Percentiles rank a stretch among this genome's conserved stretches.
Conservation (phyloP, 2,797 vertebrate genomes). For the Platyrinchus mystaceus region DNA sequence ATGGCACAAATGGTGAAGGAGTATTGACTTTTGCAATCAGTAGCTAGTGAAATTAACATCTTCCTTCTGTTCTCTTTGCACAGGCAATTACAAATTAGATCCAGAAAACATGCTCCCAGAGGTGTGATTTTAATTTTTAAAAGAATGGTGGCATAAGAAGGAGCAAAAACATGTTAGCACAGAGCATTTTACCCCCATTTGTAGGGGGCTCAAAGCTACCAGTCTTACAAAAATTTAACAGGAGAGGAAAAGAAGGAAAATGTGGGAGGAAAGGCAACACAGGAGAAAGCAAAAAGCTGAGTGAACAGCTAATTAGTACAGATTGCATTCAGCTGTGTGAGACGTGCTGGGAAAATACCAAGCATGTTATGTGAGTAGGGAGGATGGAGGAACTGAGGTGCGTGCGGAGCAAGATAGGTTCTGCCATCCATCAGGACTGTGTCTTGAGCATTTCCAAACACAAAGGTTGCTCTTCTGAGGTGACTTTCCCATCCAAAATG, state of each 20-base stretch:
- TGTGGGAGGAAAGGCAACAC: neutral
- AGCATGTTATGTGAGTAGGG: rapidly evolving
- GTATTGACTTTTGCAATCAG: neutral
- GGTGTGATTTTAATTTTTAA: neutral
- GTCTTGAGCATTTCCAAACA: neutral
- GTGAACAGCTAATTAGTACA: neutral
- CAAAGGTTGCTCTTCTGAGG: neutral
- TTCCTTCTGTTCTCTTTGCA: neutral
- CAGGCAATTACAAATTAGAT: slow-evolving; percentile 14
- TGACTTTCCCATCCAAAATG: neutral
- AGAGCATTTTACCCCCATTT: neutral
- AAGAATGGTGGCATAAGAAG: neutral
- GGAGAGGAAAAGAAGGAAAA: neutral
- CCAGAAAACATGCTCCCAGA: neutral
- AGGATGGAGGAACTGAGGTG: neutral
- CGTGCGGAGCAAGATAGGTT: neutral
- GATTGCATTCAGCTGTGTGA: neutral
- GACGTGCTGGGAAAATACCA: neutral
- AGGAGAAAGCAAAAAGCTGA: neutral
- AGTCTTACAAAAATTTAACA: neutral
- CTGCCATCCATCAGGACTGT: neutral
- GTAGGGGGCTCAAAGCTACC: neutral
- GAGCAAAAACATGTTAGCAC: neutral
- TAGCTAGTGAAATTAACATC: slow-evolving; percentile 13
- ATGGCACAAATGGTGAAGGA: neutral